A percentile compares a stretch with the other conserved stretches of the same genome.
Evolutionary conservation across 2,888 invertebrate species (phyloP).

Genomic region (Drosophila merina): DNA sequence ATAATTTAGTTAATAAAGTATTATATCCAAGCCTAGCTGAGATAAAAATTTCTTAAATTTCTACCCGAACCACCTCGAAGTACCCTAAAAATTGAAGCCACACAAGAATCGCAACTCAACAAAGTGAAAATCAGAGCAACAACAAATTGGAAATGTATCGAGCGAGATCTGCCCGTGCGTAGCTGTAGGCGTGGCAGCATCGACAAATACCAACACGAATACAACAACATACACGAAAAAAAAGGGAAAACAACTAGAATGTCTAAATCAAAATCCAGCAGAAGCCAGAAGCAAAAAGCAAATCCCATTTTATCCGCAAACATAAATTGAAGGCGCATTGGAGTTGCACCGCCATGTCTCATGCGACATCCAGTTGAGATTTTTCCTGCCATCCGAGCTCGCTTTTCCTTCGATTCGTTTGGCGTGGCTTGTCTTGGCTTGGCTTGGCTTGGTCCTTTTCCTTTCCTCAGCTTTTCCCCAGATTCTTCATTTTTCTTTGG

Average conservation of each 20-base stretch:
- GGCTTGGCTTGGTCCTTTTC: background rate
- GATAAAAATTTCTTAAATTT: background rate
- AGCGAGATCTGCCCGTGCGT: constrained; percentile 47
- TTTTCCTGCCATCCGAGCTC: constrained; percentile 25
- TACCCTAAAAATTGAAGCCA: background rate
- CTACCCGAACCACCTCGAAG: background rate
- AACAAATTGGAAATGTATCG: constrained; percentile 73
- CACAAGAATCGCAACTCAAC: constrained; percentile 12
- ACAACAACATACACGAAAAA: background rate
- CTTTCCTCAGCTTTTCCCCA: background rate
- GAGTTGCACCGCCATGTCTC: constrained; percentile 62
- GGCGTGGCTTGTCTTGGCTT: background rate
- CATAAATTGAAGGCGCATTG: constrained; percentile 77
- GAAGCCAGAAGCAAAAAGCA: constrained; percentile 61
- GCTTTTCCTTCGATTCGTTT: constrained; percentile 4
- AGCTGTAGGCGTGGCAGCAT: constrained; percentile 27
- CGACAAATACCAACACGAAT: background rate
- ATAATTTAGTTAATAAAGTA: too few species aligned
- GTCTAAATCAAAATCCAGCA: constrained; percentile 63
- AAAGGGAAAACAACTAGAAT: constrained; percentile 50
- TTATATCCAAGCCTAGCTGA: too few species aligned
- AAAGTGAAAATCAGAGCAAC: constrained; percentile 75
- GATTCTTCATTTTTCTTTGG: constrained; percentile 28
- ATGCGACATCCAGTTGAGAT: constrained; percentile 45
- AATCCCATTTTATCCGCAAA: constrained; percentile 80